Conservation (phyloP, 2,888 invertebrate genomes). For the Papilio gigon region DNA sequence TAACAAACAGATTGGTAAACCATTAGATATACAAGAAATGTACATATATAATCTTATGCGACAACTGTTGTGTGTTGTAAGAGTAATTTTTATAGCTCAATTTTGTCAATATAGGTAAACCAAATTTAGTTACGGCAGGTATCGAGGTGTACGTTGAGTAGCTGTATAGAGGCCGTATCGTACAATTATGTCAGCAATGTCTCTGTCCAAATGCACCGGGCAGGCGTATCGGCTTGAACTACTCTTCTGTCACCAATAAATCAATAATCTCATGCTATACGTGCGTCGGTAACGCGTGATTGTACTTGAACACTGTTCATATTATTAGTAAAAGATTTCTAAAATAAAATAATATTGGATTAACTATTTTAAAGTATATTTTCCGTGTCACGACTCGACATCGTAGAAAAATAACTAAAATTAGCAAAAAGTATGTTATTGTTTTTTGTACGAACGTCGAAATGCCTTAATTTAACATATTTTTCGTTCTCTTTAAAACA, state of each 20-base stretch:
- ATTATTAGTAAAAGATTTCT: too few species aligned
- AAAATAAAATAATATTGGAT: too few species aligned
- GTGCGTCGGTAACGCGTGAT: background rate
- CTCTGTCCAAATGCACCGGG: constrained; percentile 16
- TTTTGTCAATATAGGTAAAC: background rate
- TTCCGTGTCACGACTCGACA: too few species aligned
- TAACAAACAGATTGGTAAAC: too few species aligned
- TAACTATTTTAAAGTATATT: too few species aligned
- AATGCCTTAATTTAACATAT: too few species aligned
- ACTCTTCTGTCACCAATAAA: constrained; percentile 1
- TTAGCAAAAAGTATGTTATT: too few species aligned
- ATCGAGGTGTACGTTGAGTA: background rate
- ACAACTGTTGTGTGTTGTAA: background rate
- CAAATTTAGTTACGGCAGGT: background rate
- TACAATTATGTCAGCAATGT: constrained; percentile 15
- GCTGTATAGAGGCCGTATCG: constrained; percentile 1
- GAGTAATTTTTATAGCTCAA: background rate
- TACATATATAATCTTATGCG: background rate
- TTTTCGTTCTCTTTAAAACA: too few species aligned
- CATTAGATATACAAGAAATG: too few species aligned
- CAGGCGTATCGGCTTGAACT: background rate
- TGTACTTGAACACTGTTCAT: background rate
- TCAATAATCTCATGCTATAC: background rate
- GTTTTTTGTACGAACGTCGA: too few species aligned
- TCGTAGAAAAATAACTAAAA: too few species aligned